Percentiles rank a stretch among this genome's conserved stretches.
Conservation (phyloP, 2,797 vertebrate genomes). For the Gadopsis bispinosus region DNA sequence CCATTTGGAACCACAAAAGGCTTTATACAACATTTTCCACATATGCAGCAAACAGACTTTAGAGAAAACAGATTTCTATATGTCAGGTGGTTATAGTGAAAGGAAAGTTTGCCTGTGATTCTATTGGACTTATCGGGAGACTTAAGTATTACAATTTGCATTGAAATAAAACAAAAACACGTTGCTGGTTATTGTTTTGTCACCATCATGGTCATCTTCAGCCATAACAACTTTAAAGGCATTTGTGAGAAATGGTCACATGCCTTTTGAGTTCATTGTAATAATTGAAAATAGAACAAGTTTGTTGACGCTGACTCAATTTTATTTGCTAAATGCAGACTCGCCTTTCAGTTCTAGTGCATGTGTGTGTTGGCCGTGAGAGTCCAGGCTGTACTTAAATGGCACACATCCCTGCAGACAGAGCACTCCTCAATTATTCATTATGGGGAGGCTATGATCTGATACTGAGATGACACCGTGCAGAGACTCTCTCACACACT, state of each 20-base stretch:
- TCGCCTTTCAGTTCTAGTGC: not conserved
- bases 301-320: not conserved
- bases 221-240: not conserved
- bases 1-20: not conserved
- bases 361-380: constrained; percentile 11
- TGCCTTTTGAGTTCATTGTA: not conserved
- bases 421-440: constrained; percentile 67
- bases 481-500: constrained; percentile 7
- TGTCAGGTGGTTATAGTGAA: not conserved
- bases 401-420: constrained; percentile 41
- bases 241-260: not conserved
- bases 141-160: too few relatives aligned
- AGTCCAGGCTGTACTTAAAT: constrained; percentile 44
- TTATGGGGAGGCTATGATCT: constrained; percentile 52
- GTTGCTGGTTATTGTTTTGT: not conserved
- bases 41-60: not conserved
- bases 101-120: not conserved
- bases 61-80: not conserved
- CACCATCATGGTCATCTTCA: not conserved
- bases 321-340: not conserved
- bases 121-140: not conserved
- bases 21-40: not conserved
- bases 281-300: not conserved
- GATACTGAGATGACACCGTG: constrained; percentile 21
- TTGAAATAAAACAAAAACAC: too few relatives aligned